Evolutionary conservation across 2,888 invertebrate species (phyloP), one percentile per base, ranked within the genome.

Genomic region (Calephelis perditalis): DNA sequence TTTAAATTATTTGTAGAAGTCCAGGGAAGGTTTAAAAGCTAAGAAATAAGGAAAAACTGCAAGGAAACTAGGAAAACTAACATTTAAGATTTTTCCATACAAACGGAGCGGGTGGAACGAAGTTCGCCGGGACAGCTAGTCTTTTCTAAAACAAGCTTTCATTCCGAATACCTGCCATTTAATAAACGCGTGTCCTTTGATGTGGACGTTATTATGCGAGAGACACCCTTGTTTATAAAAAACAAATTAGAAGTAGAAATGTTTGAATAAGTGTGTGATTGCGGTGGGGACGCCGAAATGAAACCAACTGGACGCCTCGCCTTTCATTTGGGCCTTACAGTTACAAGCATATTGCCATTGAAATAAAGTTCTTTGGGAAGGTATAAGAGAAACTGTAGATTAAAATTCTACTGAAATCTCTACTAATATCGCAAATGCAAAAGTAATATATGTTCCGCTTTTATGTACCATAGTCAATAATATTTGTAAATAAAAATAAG

Each of bases 191-290:
- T 56, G 54, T 66, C 64, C 77, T 79, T 82, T 80, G 70, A 70
- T 62, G 70, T 70, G 67, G 71, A 64, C 69, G 78, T 78, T 83
- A 84, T 82, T 82, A 84, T 76, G 77, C 76, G 70, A 70, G 69
- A 60, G 71, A 68, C 71, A 73, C 75, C 74, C 78, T 72, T 77
- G 81, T 79, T 79, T 80, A 75, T 77, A 85, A 84, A 83, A 83
- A 85, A 77, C 71, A 70, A 75, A 76, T 77, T 75, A 74, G 76
- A 76, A 77, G 69, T 67, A 68, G 75, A 76, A 79, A 82, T 84
- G 87, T 87, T 84, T 88, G 88, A 88, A 88, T 87, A 86, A 83
- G 81, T 86, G 84, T 85, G 86, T 87, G 88, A 88, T 87, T 86
- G 87, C 87, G 80, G 79, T 64, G 65, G 68, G 67, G 60, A 55